Evolutionary conservation across 2,113 vertebrate genomes (phyloP), one percentile per base, ranked within the genome.

Genomic region (Calidris pugnax): DNA sequence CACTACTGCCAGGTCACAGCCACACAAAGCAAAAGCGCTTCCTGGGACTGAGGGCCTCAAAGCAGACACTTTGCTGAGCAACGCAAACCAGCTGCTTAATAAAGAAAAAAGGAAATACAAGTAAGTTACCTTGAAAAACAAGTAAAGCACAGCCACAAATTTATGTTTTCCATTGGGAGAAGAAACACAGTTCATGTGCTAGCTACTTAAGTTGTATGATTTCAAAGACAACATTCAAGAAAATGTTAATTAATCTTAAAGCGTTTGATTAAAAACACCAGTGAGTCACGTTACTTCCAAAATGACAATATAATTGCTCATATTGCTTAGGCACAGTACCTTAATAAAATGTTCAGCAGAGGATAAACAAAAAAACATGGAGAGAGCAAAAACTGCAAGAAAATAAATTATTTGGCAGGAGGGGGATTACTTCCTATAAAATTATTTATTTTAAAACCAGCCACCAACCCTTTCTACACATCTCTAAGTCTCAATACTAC

Each of bases 21-120:
- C 32, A 35, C 47, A 18, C 4, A 39, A 56, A 67, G 50, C 12
- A 8, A 33, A 68, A 60, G 17, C 2, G 10, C n/a, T 60, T 50
- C 45, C 41, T 0, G 0, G 50, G 22, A 73, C n/a, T 4, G 1
- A 64, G 16, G 45, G 63, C 32, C 19, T 55, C 37, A 20, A 20
- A 45, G 32, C 20, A 68, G 59, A 73, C 2, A 4, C 32, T 60
- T 33, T 48, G 80, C 51, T 89, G 47, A 86, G 66, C 50, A 68
- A 51, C 2, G 2, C 24, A 67, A 56, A 67, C 14, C 66, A 57
- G 22, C 27, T 41, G 20, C 37, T 63, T 47, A 15, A 60, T 14
- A 50, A 60, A 76, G 15, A 27, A 32, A 35, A 83, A 64, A 33
- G 6, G 14, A 84, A 84, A 75, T 10, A 50, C 30, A 86, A 73